Percentiles rank a stretch among this genome's conserved stretches.
phyloP scores from a whole-genome alignment of 2,797 vertebrate species.

The Thripadectes ignobilis region DNA sequence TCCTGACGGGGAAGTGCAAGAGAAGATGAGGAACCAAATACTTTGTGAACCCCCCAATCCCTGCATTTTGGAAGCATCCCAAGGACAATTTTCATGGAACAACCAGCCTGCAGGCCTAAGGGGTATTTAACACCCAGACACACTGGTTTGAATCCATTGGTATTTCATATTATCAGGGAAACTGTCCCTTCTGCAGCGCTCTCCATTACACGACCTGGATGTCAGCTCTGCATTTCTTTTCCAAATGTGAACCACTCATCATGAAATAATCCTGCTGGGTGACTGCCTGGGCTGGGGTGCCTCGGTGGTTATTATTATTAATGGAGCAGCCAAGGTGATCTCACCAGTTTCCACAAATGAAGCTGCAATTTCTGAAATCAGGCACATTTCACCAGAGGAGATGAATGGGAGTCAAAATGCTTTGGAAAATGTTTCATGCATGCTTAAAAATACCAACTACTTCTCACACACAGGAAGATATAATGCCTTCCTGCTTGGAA shows the following conservation, averaged over 20 bases:
- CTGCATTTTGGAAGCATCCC: neutral
- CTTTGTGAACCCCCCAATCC: no score
- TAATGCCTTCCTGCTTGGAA: neutral
- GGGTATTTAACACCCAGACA: neutral
- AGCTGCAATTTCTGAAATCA: neutral
- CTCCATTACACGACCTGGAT: accelerated
- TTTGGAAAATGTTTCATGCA: neutral
- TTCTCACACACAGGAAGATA: neutral
- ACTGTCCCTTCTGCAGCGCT: accelerated
- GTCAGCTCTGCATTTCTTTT: neutral
- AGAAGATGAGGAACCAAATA: neutral
- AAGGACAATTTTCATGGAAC: neutral
- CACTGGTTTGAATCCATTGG: neutral
- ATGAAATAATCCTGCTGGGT: neutral
- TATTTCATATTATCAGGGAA: neutral
- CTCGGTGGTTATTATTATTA: neutral
- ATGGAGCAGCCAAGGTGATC: neutral
- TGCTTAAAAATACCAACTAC: neutral
- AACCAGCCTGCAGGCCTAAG: neutral
- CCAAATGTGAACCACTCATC: neutral
- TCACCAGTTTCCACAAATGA: constrained; percentile 11
- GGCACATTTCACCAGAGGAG: neutral
- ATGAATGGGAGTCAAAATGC: neutral
- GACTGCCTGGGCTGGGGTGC: neutral
- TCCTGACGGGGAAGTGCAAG: neutral